Percentiles rank a stretch among this genome's conserved stretches.
These are phyloP conservation scores for Xestobium rufovillosum DNA, from an alignment of 2,888 invertebrate species.

Conservation along the genomic window DNA sequence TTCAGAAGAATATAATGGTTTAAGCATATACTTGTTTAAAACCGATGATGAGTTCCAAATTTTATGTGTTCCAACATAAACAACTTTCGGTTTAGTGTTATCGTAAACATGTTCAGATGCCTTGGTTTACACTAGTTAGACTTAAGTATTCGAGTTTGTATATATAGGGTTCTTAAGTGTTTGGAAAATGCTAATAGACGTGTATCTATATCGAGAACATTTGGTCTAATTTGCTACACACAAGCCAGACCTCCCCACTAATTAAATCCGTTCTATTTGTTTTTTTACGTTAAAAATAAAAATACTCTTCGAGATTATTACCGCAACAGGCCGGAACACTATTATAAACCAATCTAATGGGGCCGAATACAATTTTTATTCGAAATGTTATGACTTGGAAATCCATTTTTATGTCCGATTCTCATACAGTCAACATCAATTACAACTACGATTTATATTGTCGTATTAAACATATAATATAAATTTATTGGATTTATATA, in stretches of 20 bases:
- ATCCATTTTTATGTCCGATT: no score
- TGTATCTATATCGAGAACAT: constrained; percentile 37
- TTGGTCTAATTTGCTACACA: constrained; percentile 31
- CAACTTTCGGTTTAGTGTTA: constrained; percentile 35
- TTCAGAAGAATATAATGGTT: constrained; percentile 36
- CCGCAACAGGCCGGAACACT: no score
- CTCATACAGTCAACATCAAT: no score
- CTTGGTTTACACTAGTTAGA: constrained; percentile 38
- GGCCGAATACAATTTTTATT: no score
- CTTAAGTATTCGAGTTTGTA: constrained; percentile 41
- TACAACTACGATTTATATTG: no score
- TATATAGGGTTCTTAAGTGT: constrained; percentile 39
- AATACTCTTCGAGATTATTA: no score
- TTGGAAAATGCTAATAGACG: constrained; percentile 39
- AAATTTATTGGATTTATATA: no score
- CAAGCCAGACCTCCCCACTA: constrained; percentile 22
- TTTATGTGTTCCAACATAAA: constrained; percentile 37
- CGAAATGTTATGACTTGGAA: no score
- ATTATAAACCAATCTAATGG: no score
- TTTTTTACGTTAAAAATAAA: no score
- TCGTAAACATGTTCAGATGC: constrained; percentile 37
- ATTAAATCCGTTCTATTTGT: constrained; percentile 20
- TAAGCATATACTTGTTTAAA: constrained; percentile 36
- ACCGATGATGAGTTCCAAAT: constrained; percentile 41
- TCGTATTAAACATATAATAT: no score